These are phyloP conservation scores for Arctocebus calabarensis DNA, from an alignment of 2,797 vertebrate species.

Conservation along the genomic window DNA sequence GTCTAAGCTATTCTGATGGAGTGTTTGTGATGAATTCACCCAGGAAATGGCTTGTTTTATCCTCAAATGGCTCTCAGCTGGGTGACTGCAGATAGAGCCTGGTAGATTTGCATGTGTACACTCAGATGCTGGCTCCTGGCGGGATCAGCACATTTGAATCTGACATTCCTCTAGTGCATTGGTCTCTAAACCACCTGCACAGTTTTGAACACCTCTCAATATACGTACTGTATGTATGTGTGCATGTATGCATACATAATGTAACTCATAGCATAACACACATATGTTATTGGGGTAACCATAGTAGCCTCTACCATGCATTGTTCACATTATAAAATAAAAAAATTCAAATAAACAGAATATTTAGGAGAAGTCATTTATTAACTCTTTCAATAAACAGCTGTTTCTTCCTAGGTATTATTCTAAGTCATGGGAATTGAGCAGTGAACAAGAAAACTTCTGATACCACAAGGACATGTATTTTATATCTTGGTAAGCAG, in stretches of 20 bases:
- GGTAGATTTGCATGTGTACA: conserved; percentile 3
- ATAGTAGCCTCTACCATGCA: not conserved
- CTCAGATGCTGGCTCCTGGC: conserved; percentile 25
- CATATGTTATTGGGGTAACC: not conserved
- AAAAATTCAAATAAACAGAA: not conserved
- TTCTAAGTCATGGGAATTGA: not conserved
- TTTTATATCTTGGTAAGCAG: not conserved
- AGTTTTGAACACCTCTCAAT: not conserved
- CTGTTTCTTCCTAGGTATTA: not conserved
- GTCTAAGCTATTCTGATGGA: conserved; percentile 72
- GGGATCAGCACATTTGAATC: not conserved
- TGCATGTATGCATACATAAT: not conserved
- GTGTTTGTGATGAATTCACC: conserved; percentile 66
- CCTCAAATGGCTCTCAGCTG: conserved; percentile 70
- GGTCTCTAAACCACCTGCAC: conserved; percentile 19
- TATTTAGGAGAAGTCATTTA: not conserved
- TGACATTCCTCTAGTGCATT: not conserved
- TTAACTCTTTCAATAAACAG: not conserved
- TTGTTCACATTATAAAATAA: not conserved
- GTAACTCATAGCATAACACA: not conserved
- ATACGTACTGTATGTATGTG: not conserved
- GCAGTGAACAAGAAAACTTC: not conserved
- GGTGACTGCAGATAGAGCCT: conserved; percentile 40
- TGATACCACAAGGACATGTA: not conserved
- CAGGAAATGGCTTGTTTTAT: conserved; percentile 64